These are phyloP conservation scores for Stomatorhinus ivindoensis DNA, from an alignment of 2,113 vertebrate genomes.

Conservation along the genomic window DNA sequence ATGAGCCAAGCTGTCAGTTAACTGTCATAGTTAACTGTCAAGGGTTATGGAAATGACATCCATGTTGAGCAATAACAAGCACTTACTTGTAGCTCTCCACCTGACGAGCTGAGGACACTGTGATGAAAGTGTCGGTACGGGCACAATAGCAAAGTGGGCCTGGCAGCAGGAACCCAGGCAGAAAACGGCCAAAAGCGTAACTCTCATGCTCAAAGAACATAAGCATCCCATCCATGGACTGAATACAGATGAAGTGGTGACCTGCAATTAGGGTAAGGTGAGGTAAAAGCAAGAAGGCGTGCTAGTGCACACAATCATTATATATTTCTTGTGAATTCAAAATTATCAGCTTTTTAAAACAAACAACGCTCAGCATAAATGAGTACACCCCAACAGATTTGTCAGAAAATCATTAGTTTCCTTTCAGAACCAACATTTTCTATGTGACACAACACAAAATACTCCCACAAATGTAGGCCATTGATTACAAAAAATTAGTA, in stretches of 20 bases:
- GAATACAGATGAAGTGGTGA: conserved; percentile 90
- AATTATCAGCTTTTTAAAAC: not conserved
- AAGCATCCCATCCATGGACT: conserved; percentile 96
- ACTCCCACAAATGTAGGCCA: too few relatives aligned
- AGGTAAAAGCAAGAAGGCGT: not conserved
- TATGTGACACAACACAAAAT: too few relatives aligned
- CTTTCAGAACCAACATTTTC: too few relatives aligned
- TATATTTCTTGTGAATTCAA: not conserved
- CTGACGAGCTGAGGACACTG: conserved; percentile 78
- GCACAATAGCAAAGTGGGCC: conserved; percentile 83
- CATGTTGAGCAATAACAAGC: not conserved
- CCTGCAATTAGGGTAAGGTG: conserved; percentile 54
- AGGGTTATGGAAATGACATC: not conserved
- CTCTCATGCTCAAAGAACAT: conserved; percentile 98
- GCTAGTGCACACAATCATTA: not conserved
- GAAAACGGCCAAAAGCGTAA: conserved; percentile 84
- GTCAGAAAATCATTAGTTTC: too few relatives aligned
- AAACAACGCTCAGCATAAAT: not conserved
- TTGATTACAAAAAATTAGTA: too few relatives aligned
- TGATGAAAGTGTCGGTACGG: conserved; percentile 88
- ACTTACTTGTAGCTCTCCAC: conserved; percentile 93
- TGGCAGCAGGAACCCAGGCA: conserved; percentile 85
- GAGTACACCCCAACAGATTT: too few relatives aligned
- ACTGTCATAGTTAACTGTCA: too few relatives aligned
- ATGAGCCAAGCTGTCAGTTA: too few relatives aligned